These are phyloP conservation scores for Speoplatyrhinus poulsoni DNA, from an alignment of 2,113 vertebrate species.

Conservation along the genomic window DNA sequence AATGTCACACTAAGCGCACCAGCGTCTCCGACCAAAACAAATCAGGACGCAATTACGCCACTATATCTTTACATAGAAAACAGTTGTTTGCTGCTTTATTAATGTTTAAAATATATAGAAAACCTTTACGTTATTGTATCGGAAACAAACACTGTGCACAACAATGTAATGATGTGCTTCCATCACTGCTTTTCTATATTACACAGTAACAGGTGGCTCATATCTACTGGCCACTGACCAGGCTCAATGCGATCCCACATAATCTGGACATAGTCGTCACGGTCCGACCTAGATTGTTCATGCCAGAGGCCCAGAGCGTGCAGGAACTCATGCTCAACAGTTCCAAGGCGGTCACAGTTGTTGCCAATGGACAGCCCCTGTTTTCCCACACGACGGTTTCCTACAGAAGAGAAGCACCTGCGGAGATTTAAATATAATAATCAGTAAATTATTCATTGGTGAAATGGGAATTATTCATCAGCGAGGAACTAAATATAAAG, in stretches of 20 bases:
- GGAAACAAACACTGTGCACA: not conserved
- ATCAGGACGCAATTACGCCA: too few species aligned
- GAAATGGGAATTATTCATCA: too few species aligned
- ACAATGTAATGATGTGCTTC: not conserved
- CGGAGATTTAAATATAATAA: conserved; percentile 1
- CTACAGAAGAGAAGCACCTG: conserved; percentile 88
- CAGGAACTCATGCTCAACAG: conserved; percentile 86
- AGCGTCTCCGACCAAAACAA: too few species aligned
- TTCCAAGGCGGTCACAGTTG: conserved; percentile 82
- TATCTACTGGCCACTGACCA: conserved; percentile 61
- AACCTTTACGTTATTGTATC: too few species aligned
- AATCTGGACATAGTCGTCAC: conserved; percentile 85
- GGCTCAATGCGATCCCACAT: conserved; percentile 80
- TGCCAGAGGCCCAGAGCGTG: conserved; percentile 91
- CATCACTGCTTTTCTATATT: too few species aligned
- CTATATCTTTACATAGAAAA: too few species aligned
- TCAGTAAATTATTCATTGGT: not conserved
- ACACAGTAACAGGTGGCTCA: too few species aligned
- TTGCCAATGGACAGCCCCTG: conserved; percentile 84
- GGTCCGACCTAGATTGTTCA: conserved; percentile 86
- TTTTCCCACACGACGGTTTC: conserved; percentile 73
- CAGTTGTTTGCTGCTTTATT: too few species aligned
- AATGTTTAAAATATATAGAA: too few species aligned
- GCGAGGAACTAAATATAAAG: too few species aligned
- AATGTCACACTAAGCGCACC: too few species aligned